These are phyloP conservation scores for Eudemis profundana DNA, from an alignment of 2,888 invertebrate genomes.

Conservation along the genomic window DNA sequence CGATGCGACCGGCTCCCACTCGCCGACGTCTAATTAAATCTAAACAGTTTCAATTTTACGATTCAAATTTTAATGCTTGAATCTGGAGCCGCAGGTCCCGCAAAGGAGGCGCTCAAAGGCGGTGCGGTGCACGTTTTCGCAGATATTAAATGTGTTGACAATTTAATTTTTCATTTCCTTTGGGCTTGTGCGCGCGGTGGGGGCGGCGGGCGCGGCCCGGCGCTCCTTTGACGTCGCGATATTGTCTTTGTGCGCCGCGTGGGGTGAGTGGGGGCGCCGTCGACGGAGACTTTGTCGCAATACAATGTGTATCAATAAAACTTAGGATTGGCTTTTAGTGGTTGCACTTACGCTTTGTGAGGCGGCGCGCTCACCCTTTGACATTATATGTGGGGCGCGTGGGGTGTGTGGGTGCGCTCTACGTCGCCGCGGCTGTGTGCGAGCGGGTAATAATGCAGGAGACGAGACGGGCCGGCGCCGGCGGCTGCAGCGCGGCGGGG, in stretches of 20 bases:
- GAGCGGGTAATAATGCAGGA: slow-evolving; percentile 68
- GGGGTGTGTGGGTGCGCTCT: slow-evolving; percentile 50
- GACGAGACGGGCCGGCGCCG: slow-evolving; percentile 70
- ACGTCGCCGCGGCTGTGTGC: slow-evolving; percentile 47
- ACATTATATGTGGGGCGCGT: slow-evolving; percentile 78
- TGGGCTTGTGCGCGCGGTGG: slow-evolving; percentile 66
- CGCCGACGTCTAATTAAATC: slow-evolving; percentile 82
- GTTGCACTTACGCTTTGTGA: slow-evolving; percentile 86
- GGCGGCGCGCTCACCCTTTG: slow-evolving; percentile 84
- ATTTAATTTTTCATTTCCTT: slow-evolving; percentile 86
- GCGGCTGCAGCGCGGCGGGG: slow-evolving; percentile 50
- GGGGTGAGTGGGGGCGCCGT: slow-evolving; percentile 79
- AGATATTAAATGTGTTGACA: slow-evolving; percentile 86
- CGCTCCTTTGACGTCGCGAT: slow-evolving; percentile 85
- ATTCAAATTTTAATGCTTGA: slow-evolving; percentile 83
- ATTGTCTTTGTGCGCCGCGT: slow-evolving; percentile 84
- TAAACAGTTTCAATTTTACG: slow-evolving; percentile 83
- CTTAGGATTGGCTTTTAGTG: slow-evolving; percentile 86
- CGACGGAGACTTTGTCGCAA: slow-evolving; percentile 85
- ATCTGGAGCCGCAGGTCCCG: slow-evolving; percentile 75
- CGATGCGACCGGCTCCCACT: slow-evolving; percentile 58
- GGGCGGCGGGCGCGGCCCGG: slow-evolving; percentile 60
- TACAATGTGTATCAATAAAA: slow-evolving; percentile 86
- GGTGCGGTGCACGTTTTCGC: slow-evolving; percentile 84
- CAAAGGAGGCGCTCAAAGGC: slow-evolving; percentile 82